Percentiles rank a stretch among this genome's conserved stretches.
Conservation (phyloP, 2,888 invertebrate genomes). For the Baronia brevicornis region DNA sequence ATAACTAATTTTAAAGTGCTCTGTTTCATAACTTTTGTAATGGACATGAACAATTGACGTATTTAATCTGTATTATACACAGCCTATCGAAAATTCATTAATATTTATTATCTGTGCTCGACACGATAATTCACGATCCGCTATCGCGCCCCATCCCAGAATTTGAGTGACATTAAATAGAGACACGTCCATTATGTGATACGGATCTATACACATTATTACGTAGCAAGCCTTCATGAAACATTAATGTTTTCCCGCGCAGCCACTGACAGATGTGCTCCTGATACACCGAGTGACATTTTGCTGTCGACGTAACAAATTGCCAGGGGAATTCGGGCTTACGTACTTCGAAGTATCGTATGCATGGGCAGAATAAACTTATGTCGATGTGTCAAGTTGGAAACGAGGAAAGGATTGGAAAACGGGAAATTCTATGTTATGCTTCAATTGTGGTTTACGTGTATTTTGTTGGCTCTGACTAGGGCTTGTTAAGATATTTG, state of each 20-base stretch:
- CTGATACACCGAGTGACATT: slow-evolving; percentile 47
- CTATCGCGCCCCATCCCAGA: slow-evolving; percentile 24
- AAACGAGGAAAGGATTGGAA: no score
- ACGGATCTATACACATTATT: slow-evolving; percentile 48
- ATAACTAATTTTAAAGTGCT: no score
- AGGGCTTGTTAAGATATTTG: no score
- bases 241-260: slow-evolving; percentile 57
- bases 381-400: no score
- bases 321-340: slow-evolving; percentile 24
- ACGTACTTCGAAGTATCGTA: slow-evolving; percentile 17
- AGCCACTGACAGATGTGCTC: slow-evolving; percentile 55
- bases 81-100: slow-evolving; percentile 9
- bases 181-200: slow-evolving; percentile 69
- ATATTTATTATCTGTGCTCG: slow-evolving; percentile 13
- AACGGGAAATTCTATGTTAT: no score
- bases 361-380: slow-evolving; percentile 15
- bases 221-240: slow-evolving; percentile 48
- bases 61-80: slow-evolving; percentile 8
- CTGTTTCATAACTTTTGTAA: no score
- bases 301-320: slow-evolving; percentile 24
- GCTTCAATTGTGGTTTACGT: no score
- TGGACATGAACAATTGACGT: no score
- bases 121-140: not conserved
- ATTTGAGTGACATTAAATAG: slow-evolving; percentile 50
- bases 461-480: no score